Evolutionary conservation across 1,140 invertebrate genomes (phyloP), one percentile per base, ranked within the genome.

Genomic region (Heliconius nattereri): DNA sequence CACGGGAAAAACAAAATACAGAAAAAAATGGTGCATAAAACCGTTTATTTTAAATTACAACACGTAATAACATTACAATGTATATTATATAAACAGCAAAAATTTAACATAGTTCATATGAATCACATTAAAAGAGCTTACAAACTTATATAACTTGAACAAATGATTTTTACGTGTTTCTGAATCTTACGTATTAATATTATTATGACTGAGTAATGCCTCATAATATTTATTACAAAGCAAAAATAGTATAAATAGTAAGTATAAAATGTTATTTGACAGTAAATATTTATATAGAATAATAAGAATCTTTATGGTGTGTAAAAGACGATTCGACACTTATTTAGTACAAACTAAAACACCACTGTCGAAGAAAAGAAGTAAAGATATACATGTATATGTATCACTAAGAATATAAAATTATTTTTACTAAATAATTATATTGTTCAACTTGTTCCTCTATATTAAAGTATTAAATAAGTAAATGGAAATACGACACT

Each of bases 121-220:
- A 66, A 66, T 66, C 60, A 66, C 60, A 29, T 66, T 29, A 66
- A 66, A 66, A 66, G 26, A 66, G 29, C 60, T 66, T 66, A 66
- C 3, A n/a, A 66, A 26, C 9, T 60, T 60, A 60, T 23, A 23
- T n/a, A 60, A 11, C n/a, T 23, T 13, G 13, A 29, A 66, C 16
- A 26, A 66, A 26, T 66, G 9, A 11, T 66, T 66, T 60, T 66
- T 66, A 66, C 6, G 29, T 26, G n/a, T 66, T 29, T 29, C 6
- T 11, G n/a, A 23, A 57, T 11, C 20, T 57, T 23, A 57, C 54
- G n/a, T 57, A 16, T 29, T 26, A 26, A 16, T 45, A 45, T 66
- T 26, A 66, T 26, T 66, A 66, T 66, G 60, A 60, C n/a, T 26
- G 54, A 60, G 54, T n/a, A 60, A 9, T 8, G 2, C 11, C 20